Evolutionary conservation across 2,113 vertebrate species (phyloP).

Genomic region (Phalacrocorax carbo): DNA sequence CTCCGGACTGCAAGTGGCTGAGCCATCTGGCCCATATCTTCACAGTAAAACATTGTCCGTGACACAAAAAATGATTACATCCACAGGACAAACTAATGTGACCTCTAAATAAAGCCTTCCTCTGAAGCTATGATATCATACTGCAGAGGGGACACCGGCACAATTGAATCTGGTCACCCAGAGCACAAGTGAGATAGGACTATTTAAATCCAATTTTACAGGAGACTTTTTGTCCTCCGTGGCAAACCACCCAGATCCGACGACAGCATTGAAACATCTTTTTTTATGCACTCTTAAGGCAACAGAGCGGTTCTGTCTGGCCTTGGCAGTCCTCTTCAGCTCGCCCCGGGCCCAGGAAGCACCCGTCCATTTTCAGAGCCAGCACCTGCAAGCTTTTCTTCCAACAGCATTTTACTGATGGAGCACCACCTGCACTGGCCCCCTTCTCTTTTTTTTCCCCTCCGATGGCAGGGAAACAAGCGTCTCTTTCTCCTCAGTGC

Average conservation of each 20-base stretch:
- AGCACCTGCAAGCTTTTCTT: slow-evolving; percentile 75
- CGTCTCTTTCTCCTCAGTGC: slow-evolving; percentile 71
- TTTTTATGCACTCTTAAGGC: slow-evolving; percentile 78
- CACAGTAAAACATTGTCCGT: slow-evolving; percentile 88
- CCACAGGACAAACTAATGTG: slow-evolving; percentile 82
- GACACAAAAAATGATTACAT: slow-evolving; percentile 86
- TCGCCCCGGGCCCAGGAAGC: slow-evolving; percentile 74
- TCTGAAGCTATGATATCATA: slow-evolving; percentile 87
- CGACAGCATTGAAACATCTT: slow-evolving; percentile 85
- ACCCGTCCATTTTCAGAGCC: slow-evolving; percentile 59
- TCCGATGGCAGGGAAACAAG: slow-evolving; percentile 57
- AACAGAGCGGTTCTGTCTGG: slow-evolving; percentile 73
- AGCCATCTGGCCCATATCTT: slow-evolving; percentile 85
- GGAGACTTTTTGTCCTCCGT: slow-evolving; percentile 82
- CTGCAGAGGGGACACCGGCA: slow-evolving; percentile 80
- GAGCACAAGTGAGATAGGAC: slow-evolving; percentile 83
- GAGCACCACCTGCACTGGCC: slow-evolving; percentile 74
- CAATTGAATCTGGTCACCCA: slow-evolving; percentile 85
- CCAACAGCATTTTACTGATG: slow-evolving; percentile 65
- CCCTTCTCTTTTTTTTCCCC: background rate
- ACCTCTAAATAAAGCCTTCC: slow-evolving; percentile 83
- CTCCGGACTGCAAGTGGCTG: slow-evolving; percentile 79
- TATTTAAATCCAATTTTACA: slow-evolving; percentile 81
- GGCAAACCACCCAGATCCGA: slow-evolving; percentile 79
- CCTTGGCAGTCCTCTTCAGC: slow-evolving; percentile 70